Percentiles rank a stretch among this genome's conserved stretches.
Evolutionary conservation across 2,797 vertebrate species (phyloP).

Genomic region (Enteromius afrohamiltoni): DNA sequence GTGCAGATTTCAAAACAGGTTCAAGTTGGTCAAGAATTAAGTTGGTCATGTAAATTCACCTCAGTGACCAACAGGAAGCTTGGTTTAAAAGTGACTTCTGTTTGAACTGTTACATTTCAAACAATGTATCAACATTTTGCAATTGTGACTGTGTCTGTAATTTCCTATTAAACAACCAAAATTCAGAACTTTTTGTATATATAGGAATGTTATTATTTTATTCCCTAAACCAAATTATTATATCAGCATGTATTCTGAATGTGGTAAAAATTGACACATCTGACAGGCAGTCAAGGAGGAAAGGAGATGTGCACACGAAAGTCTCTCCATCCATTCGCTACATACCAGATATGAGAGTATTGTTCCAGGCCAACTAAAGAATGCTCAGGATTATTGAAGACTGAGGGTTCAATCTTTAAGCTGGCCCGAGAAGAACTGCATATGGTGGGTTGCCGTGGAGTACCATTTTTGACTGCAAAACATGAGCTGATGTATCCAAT

Average conservation of each 20-base stretch:
- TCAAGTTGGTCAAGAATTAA: not conserved
- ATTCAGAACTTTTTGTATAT: not conserved
- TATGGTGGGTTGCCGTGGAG: constrained; percentile 86
- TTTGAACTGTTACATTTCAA: not conserved
- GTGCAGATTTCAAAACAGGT: not conserved
- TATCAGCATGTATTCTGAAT: not conserved
- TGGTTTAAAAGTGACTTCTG: not conserved
- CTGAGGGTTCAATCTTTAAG: constrained; percentile 77
- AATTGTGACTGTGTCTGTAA: not conserved
- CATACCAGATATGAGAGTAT: constrained; percentile 90
- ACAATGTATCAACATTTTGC: not conserved
- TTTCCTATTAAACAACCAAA: not conserved
- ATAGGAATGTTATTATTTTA: not conserved
- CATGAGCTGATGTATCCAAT: constrained; percentile 88
- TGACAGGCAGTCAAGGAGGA: not conserved
- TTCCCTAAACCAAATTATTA: not conserved
- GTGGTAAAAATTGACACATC: not conserved
- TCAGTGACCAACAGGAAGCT: not conserved
- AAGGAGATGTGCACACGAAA: not conserved
- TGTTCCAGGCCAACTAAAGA: constrained; percentile 85
- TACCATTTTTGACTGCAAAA: constrained; percentile 86
- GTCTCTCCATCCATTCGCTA: not conserved
- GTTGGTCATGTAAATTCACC: not conserved
- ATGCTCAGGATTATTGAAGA: constrained; percentile 90
- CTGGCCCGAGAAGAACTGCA: constrained; percentile 84